phyloP scores from a whole-genome alignment of 2,797 vertebrate genomes.

The Phylloscopus collybita region DNA sequence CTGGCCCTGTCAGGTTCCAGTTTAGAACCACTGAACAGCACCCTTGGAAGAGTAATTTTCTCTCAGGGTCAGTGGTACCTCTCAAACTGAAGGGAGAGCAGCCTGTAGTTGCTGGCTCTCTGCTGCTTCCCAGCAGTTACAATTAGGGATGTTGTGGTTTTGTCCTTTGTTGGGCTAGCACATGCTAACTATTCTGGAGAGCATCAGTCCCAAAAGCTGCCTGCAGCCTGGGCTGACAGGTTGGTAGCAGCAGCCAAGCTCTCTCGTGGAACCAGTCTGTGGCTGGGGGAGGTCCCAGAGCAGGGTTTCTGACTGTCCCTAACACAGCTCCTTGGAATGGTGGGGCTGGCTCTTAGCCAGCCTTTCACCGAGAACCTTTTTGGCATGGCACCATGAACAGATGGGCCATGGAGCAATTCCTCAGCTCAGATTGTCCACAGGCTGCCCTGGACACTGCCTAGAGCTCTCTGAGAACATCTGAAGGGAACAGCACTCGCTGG shows the following conservation, averaged over 20 bases:
- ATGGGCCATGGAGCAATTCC: neutral
- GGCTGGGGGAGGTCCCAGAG: neutral
- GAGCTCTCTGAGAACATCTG: conserved; percentile 44
- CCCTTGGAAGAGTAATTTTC: neutral
- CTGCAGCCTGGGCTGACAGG: neutral
- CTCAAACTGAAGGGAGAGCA: neutral
- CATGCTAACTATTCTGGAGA: neutral
- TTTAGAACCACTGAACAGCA: neutral
- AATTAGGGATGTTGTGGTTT: neutral
- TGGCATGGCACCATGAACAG: neutral
- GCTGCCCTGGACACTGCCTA: neutral
- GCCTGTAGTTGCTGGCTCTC: neutral
- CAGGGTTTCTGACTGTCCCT: neutral
- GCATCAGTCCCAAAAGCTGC: neutral
- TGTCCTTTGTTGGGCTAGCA: neutral
- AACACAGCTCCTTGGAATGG: neutral
- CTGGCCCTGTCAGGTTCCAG: neutral
- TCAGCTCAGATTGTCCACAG: neutral
- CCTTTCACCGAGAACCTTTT: neutral
- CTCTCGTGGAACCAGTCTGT: neutral
- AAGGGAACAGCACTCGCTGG: conserved; percentile 50
- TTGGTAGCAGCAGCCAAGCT: neutral
- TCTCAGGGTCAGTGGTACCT: neutral
- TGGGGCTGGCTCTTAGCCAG: neutral
- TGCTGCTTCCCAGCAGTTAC: neutral